phyloP scores from a whole-genome alignment of 2,888 invertebrate species.

The Ptychoptera albimana region DNA sequence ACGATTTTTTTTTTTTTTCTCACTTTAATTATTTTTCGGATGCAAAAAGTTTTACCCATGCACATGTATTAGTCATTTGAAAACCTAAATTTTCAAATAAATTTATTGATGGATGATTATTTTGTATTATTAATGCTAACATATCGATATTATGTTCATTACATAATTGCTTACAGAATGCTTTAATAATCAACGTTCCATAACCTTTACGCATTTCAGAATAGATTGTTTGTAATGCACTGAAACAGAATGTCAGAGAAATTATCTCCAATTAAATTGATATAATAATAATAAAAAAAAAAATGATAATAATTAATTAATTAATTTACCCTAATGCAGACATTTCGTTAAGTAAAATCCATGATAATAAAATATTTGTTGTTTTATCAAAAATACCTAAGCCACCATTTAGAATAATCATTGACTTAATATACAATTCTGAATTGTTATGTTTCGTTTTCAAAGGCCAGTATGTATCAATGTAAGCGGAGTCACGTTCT shows the following conservation, averaged over 20 bases:
- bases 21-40: too few species aligned
- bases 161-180: neutral
- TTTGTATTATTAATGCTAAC: neutral
- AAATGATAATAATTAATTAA: neutral
- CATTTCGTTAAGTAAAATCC: neutral
- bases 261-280: neutral
- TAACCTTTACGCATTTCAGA: neutral
- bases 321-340: neutral
- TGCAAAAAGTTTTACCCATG: too few species aligned
- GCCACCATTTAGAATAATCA: neutral
- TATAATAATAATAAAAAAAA: too few species aligned
- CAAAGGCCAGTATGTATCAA: neutral
- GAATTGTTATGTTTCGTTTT: neutral
- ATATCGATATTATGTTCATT: neutral
- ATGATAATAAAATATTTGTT: neutral
- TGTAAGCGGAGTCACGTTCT: neutral
- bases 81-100: neutral
- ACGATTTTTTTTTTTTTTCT: too few species aligned
- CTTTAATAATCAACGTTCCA: neutral
- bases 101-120: neutral
- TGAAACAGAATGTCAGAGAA: neutral
- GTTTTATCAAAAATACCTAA: neutral
- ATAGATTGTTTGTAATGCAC: neutral
- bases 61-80: neutral
- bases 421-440: neutral